Evolutionary conservation across 2,888 invertebrate species (phyloP).

Genomic region (Stratiomys singularior): DNA sequence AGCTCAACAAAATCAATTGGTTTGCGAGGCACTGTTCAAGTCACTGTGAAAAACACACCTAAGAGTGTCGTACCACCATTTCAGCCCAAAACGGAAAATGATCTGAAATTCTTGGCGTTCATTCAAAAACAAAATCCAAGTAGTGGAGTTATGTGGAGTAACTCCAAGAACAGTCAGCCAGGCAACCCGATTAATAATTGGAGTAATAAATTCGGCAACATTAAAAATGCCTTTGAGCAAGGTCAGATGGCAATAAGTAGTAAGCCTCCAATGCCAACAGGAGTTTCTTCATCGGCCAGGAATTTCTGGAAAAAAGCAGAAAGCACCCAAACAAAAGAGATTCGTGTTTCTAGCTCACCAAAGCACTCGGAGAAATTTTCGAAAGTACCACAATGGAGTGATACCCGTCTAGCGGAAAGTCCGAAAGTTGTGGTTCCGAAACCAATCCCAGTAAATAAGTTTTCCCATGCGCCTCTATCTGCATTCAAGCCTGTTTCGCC

Average conservation of each 20-base stretch:
- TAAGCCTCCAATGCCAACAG: slow-evolving; percentile 64
- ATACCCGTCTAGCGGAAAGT: slow-evolving; percentile 17
- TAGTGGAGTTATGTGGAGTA: slow-evolving; percentile 62
- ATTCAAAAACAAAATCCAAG: slow-evolving; percentile 78
- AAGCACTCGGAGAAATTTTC: slow-evolving; percentile 39
- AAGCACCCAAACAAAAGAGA: slow-evolving; percentile 60
- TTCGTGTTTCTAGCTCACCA: slow-evolving; percentile 53
- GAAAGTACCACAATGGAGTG: slow-evolving; percentile 13
- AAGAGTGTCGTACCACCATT: slow-evolving; percentile 73
- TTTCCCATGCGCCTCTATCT: slow-evolving; percentile 81
- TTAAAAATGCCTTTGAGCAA: slow-evolving; percentile 82
- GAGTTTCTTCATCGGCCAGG: slow-evolving; percentile 65
- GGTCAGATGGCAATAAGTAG: slow-evolving; percentile 62
- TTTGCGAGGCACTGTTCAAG: slow-evolving; percentile 70
- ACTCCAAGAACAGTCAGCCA: slow-evolving; percentile 54
- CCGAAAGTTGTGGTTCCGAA: slow-evolving; percentile 62
- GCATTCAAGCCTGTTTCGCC: slow-evolving; percentile 74
- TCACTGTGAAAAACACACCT: slow-evolving; percentile 66
- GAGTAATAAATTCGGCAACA: slow-evolving; percentile 84
- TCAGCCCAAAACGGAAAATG: slow-evolving; percentile 85
- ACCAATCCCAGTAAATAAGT: slow-evolving; percentile 73
- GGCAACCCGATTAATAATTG: slow-evolving; percentile 67
- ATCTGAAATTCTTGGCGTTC: slow-evolving; percentile 84
- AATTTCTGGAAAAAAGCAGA: slow-evolving; percentile 74
- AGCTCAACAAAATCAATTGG: slow-evolving; percentile 65